These are phyloP conservation scores for Heliconius hewitsoni DNA, from an alignment of 1,140 invertebrate species.

Conservation along the genomic window DNA sequence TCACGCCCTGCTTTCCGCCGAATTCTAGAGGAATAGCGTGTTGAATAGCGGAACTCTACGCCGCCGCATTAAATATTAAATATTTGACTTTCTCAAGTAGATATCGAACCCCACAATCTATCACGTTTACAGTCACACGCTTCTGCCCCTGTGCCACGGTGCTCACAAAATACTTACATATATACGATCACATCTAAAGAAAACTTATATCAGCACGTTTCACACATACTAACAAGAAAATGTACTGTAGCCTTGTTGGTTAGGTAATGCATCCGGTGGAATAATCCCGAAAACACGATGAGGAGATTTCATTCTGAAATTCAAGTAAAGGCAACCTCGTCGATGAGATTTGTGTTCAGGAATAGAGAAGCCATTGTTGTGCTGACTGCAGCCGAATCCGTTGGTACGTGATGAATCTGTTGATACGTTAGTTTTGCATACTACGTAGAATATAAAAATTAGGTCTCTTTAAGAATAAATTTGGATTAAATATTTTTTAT, in stretches of 20 bases:
- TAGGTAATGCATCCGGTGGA: slow-evolving; percentile 43
- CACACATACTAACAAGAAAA: slow-evolving; percentile 19
- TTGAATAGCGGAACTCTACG: no score
- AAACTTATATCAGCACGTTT: not conserved
- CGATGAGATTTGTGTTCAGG: slow-evolving; percentile 62
- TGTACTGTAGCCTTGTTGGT: slow-evolving; percentile 13
- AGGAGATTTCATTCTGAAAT: slow-evolving; percentile 51
- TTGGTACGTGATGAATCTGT: slow-evolving; percentile 38
- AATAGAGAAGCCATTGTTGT: slow-evolving; percentile 62
- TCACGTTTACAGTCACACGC: no score
- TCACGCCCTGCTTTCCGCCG: no score
- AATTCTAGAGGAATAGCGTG: no score
- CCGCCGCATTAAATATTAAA: no score
- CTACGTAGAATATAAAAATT: not conserved
- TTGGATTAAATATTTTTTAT: not conserved
- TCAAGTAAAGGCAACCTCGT: slow-evolving; percentile 50
- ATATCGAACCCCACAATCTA: no score
- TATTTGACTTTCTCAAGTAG: no score
- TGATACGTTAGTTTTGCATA: slow-evolving; percentile 18
- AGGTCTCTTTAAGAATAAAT: not conserved
- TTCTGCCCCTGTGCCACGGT: no score
- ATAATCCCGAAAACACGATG: slow-evolving; percentile 63
- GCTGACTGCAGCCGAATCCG: slow-evolving; percentile 39
- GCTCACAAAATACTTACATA: no score
- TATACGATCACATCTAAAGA: not conserved